Percentiles rank a stretch among this genome's conserved stretches.
Conservation (phyloP, 2,113 vertebrate species). For the Prionailurus viverrinus region DNA sequence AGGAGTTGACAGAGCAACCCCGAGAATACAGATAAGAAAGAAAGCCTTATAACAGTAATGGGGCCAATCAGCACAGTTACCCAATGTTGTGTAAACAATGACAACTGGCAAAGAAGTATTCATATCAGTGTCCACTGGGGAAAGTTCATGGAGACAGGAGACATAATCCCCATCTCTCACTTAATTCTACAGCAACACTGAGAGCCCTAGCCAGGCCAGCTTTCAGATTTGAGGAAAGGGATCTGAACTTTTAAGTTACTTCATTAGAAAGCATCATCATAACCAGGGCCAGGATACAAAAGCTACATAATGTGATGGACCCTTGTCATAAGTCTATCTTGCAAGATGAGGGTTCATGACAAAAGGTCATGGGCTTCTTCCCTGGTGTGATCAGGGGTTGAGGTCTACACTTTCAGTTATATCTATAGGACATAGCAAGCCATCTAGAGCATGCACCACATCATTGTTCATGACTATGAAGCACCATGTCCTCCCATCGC, state of each 20-base stretch:
- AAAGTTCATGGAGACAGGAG: not conserved
- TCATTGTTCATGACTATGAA: not conserved
- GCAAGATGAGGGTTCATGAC: not conserved
- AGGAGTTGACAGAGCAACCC: not conserved
- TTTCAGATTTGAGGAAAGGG: not conserved
- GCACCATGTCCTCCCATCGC: not conserved
- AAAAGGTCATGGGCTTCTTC: not conserved
- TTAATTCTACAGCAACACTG: not conserved
- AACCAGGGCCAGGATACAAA: not conserved
- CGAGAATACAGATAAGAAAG: not conserved
- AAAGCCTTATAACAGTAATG: not conserved
- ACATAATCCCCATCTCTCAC: not conserved
- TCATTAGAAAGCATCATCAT: not conserved
- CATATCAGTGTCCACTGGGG: not conserved
- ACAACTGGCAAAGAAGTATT: not conserved
- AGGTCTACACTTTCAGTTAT: not conserved
- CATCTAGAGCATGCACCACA: not conserved
- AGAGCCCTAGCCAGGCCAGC: not conserved
- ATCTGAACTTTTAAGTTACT: not conserved
- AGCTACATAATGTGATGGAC: not conserved
- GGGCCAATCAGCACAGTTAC: not conserved
- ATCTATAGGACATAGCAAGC: not conserved
- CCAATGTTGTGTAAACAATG: not conserved
- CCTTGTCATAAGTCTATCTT: not conserved
- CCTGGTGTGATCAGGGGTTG: not conserved